These are phyloP conservation scores for Paramormyrops kingsleyae DNA, from an alignment of 2,113 vertebrate genomes.

Conservation along the genomic window DNA sequence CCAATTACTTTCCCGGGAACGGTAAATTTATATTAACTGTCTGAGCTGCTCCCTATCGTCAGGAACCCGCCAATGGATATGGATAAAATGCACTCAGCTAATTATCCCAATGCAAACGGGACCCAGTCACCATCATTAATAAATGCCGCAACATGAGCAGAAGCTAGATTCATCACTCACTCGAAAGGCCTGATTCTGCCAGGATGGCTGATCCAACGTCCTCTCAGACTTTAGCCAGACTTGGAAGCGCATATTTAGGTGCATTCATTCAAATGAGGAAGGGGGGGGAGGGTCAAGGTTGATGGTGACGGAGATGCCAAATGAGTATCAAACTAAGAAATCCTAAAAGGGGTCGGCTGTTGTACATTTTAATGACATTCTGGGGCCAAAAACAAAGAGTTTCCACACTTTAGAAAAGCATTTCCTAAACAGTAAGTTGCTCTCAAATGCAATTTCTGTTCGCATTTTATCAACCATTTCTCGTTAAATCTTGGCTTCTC, in stretches of 20 bases:
- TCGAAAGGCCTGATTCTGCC: conserved; percentile 40
- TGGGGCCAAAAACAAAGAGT: neutral
- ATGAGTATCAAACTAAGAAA: neutral
- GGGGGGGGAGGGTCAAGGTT: neutral
- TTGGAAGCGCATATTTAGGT: conserved; percentile 17
- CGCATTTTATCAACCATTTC: neutral
- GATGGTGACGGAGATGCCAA: neutral
- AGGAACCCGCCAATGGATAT: conserved; percentile 52
- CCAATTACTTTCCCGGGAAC: conserved; percentile 60
- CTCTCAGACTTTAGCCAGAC: conserved; percentile 20
- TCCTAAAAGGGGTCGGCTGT: neutral
- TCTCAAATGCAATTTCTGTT: neutral
- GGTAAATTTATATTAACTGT: conserved; percentile 60
- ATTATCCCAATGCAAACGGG: conserved; percentile 52
- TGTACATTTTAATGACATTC: neutral
- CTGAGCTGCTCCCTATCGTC: conserved; percentile 54
- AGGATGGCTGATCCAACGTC: conserved; percentile 39
- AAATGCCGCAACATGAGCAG: conserved; percentile 35
- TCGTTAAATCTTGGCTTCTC: neutral
- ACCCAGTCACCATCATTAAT: conserved; percentile 46
- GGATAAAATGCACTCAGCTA: conserved; percentile 55
- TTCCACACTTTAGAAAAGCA: neutral
- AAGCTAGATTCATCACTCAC: conserved; percentile 43
- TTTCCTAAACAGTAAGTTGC: neutral
- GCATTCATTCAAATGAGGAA: neutral